These are phyloP conservation scores for Pangasius djambal DNA, from an alignment of 2,797 vertebrate species.

Conservation along the genomic window DNA sequence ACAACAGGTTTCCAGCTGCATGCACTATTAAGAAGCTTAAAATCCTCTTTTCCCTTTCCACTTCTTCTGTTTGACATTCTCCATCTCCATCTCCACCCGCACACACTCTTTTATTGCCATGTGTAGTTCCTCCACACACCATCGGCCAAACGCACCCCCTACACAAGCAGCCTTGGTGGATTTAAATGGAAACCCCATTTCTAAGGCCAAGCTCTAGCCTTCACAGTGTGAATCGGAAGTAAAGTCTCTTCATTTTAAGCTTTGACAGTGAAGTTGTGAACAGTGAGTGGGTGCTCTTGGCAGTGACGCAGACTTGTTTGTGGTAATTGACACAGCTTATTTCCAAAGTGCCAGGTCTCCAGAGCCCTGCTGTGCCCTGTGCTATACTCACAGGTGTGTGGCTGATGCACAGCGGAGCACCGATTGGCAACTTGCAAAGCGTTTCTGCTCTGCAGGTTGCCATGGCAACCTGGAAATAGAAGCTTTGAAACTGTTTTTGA, in stretches of 20 bases:
- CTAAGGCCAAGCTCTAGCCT: neutral
- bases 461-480: slow-evolving; percentile 70
- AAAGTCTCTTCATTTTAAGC: slow-evolving; percentile 7
- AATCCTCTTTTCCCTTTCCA: neutral
- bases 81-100: slow-evolving; percentile 10
- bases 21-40: neutral
- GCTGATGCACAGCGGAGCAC: slow-evolving; percentile 28
- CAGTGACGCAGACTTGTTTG: slow-evolving; percentile 12
- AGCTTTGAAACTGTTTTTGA: slow-evolving; percentile 63
- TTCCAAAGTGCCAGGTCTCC: slow-evolving; percentile 38
- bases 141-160: neutral
- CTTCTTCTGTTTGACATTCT: slow-evolving; percentile 8
- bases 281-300: slow-evolving; percentile 3
- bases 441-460: slow-evolving; percentile 62
- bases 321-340: slow-evolving; percentile 39
- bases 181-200: slow-evolving; percentile 4
- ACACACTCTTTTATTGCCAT: slow-evolving; percentile 3
- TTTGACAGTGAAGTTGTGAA: neutral
- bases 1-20: neutral
- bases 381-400: slow-evolving; percentile 53
- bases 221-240: slow-evolving; percentile 14
- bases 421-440: slow-evolving; percentile 49
- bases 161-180: neutral
- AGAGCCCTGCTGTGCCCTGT: slow-evolving; percentile 45
- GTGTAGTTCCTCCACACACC: slow-evolving; percentile 22